These are phyloP conservation scores for Paradoxurus hermaphroditus DNA, from an alignment of 2,113 vertebrate genomes.

Conservation along the genomic window DNA sequence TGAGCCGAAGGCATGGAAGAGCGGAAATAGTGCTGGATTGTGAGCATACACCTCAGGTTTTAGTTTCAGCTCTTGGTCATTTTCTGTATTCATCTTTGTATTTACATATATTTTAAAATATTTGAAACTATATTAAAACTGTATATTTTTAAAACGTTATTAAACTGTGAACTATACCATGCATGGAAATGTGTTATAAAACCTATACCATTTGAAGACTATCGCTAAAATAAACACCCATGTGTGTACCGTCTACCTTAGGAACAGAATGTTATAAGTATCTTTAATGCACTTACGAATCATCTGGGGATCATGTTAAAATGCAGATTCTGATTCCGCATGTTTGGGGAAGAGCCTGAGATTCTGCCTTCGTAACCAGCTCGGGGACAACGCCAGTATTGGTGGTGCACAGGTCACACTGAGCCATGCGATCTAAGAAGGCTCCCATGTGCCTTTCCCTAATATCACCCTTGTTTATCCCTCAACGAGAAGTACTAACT, in stretches of 20 bases:
- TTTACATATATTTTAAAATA: background rate
- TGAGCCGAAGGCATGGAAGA: background rate
- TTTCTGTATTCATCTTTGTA: background rate
- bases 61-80: background rate
- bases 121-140: background rate
- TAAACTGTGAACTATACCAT: background rate
- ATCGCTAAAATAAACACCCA: background rate
- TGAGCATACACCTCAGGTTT: background rate
- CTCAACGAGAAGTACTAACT: background rate
- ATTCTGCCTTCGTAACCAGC: background rate
- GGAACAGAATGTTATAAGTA: background rate
- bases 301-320: background rate
- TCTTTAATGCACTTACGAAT: background rate
- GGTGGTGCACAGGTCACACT: background rate
- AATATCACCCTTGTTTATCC: no score
- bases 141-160: background rate
- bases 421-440: background rate
- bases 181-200: background rate
- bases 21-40: background rate
- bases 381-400: background rate
- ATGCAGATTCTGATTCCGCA: background rate
- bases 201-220: background rate
- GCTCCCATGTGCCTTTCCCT: background rate
- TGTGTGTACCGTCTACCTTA: background rate
- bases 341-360: background rate